Percentiles rank a stretch among this genome's conserved stretches.
phyloP scores from a whole-genome alignment of 2,113 vertebrate species.

The Panthera tigris region DNA sequence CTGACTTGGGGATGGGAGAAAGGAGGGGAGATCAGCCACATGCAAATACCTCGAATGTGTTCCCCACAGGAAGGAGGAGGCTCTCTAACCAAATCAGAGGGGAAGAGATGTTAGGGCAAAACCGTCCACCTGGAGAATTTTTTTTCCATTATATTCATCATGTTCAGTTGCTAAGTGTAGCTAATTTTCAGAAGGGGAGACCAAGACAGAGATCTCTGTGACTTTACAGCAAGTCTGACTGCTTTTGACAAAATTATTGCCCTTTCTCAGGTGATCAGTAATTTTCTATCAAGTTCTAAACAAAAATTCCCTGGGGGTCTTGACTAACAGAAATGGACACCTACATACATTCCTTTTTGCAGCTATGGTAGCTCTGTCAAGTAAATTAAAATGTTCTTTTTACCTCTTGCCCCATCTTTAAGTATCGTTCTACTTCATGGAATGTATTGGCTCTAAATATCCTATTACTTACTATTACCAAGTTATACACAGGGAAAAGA shows the following conservation, averaged over 20 bases:
- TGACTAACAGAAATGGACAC: neutral
- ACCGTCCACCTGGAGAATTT: neutral
- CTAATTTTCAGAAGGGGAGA: neutral
- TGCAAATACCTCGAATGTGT: neutral
- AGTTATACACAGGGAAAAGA: neutral
- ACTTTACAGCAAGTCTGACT: neutral
- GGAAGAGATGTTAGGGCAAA: neutral
- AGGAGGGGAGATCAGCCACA: neutral
- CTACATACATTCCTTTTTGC: neutral
- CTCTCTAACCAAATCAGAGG: neutral
- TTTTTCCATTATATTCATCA: neutral
- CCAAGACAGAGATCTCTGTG: neutral
- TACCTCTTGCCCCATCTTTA: neutral
- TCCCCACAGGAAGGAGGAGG: neutral
- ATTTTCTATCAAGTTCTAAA: neutral
- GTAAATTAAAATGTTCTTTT: neutral
- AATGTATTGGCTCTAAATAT: neutral
- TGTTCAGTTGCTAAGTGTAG: neutral
- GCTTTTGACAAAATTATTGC: neutral
- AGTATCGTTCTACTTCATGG: neutral
- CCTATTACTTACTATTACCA: slow-evolving; percentile 8
- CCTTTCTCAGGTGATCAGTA: neutral
- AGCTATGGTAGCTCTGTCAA: neutral
- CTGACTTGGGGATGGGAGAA: neutral
- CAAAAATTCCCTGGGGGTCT: neutral